Conservation (phyloP, 2,797 vertebrate genomes). For the Crocidura indochinensis region DNA sequence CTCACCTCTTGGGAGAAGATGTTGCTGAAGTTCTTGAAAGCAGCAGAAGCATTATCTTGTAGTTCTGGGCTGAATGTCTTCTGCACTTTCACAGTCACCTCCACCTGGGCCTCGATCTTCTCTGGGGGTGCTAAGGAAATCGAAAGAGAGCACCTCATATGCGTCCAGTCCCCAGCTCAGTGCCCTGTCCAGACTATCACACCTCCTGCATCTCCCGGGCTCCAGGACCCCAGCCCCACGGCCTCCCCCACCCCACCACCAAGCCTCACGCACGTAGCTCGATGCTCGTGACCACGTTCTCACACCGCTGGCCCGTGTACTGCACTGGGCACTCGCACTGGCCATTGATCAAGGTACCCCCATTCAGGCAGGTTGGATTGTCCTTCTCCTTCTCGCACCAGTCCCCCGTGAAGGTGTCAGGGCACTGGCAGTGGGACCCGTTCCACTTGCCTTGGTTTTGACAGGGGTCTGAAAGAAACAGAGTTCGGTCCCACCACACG, state of each 20-base stretch:
- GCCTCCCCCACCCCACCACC: too few species aligned
- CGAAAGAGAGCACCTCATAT: not conserved
- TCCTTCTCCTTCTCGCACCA: fast-evolving
- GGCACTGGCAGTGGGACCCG: fast-evolving
- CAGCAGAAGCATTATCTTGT: fast-evolving
- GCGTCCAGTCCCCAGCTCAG: too few species aligned
- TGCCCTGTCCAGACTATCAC: too few species aligned
- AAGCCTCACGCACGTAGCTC: conserved; percentile 48
- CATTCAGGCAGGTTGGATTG: fast-evolving
- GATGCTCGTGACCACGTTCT: fast-evolving
- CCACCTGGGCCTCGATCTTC: not conserved
- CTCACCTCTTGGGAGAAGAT: conserved; percentile 36
- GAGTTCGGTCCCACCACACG: too few species aligned
- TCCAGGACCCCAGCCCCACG: not conserved
- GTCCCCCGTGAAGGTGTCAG: not conserved
- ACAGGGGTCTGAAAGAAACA: conserved; percentile 1
- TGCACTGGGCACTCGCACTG: conserved; percentile 12
- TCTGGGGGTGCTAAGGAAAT: not conserved
- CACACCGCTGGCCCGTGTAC: not conserved
- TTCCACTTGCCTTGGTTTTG: not conserved
- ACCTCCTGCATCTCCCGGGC: too few species aligned
- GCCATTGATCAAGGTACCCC: not conserved
- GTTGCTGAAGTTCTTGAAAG: not conserved
- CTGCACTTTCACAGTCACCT: conserved; percentile 52
- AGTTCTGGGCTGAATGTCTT: fast-evolving